Evolutionary conservation across 1,140 invertebrate species (phyloP).

Genomic region (Magallana ariakensis): DNA sequence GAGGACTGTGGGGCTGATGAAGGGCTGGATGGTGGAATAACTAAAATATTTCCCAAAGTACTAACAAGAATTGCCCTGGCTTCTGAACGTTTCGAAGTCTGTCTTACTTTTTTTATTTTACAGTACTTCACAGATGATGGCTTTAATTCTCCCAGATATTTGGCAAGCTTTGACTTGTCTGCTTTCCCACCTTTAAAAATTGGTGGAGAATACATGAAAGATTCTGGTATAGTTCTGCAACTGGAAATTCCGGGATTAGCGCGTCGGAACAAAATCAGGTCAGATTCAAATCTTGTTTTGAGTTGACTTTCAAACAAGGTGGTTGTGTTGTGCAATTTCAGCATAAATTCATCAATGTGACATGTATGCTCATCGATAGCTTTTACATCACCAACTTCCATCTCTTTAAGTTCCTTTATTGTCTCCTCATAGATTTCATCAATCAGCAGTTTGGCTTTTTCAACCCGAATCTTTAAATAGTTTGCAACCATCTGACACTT

Average conservation of each 20-base stretch:
- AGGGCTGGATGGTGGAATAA: background rate
- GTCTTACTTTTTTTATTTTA: constrained; percentile 19
- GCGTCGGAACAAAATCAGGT: background rate
- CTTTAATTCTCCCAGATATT: background rate
- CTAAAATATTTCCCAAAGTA: background rate
- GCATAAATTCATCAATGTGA: background rate
- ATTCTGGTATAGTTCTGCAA: background rate
- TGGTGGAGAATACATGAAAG: background rate
- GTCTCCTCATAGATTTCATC: background rate
- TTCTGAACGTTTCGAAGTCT: background rate
- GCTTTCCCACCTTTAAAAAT: constrained; percentile 2
- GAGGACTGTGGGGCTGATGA: background rate
- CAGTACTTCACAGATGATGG: background rate
- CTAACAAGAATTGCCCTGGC: background rate
- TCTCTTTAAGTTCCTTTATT: background rate
- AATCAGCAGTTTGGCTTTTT: background rate
- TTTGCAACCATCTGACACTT: constrained; percentile 2
- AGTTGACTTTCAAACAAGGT: constrained; percentile 7
- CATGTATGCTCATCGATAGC: background rate
- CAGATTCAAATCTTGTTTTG: constrained; percentile 1
- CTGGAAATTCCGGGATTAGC: constrained; percentile 9
- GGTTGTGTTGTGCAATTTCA: background rate
- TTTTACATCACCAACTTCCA: background rate
- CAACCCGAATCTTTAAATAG: background rate
- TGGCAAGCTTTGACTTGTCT: constrained; percentile 5